Base-by-base conservation (phyloP, 2,113 vertebrate species). In the Seriola quinqueradiata region DNA sequence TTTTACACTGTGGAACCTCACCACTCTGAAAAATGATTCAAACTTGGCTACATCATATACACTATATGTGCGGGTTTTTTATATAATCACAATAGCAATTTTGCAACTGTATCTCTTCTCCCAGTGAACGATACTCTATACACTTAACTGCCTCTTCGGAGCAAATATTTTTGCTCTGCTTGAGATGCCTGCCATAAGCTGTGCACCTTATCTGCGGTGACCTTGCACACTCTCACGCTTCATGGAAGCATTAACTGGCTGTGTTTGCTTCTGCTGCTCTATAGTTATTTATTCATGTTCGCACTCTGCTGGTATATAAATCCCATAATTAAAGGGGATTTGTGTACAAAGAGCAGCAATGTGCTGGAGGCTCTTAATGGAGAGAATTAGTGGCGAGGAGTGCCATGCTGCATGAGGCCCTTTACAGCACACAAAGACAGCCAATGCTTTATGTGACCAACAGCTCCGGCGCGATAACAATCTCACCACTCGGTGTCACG, bases 301-400 rank as follows among this genome's bases (percentile, higher is more conserved):
- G 8, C 87, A 77, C 84, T 79, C 79, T 69, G 77, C 79, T 71
- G 55, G 73, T 77, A 83, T 88, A 90, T 90, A 92, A 92, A 92
- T 89, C 91, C 91, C 82, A 81, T 92, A 91, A 93, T 95, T 94
- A 94, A 92, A 90, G 87, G 70, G 89, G 92, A 91, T 93, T 93
- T 93, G 88, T 92, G 90, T 87, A 91, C 88, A 92, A 94, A 87
- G 91, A 91, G 89, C 76, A 69, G 85, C 75, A 72, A 81, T 90
- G 82, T 86, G 89, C 86, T 82, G 64, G 70, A 83, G 85, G 83
- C 84, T 83, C 70, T 82, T 89, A 88, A 90, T 89, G 81, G 81
- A 87, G 65, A 77, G 87, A 89, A 90, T 87, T 89, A 90, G 84
- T 25, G 69, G 74, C 21, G 80, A 84, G 50, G 87, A 87, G 84